These are phyloP conservation scores for Calidris pygmaea DNA, from an alignment of 2,113 vertebrate species.

Conservation along the genomic window DNA sequence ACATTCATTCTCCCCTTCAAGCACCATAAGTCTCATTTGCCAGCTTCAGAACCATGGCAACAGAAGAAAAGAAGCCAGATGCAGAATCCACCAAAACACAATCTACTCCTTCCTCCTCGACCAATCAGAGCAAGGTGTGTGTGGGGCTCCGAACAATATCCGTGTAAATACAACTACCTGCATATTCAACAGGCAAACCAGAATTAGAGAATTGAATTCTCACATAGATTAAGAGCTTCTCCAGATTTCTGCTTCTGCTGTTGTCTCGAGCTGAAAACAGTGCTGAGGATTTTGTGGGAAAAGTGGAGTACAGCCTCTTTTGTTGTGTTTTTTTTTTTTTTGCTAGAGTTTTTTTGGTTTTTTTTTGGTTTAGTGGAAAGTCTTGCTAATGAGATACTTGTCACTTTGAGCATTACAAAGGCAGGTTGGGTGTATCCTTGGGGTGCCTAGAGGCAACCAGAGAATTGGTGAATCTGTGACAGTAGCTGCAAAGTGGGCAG, in stretches of 20 bases:
- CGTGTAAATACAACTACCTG: not conserved
- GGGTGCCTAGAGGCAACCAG: not conserved
- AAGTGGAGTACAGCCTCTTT: not conserved
- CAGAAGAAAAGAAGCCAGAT: constrained; percentile 98
- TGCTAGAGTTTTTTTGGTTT: not conserved
- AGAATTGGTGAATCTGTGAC: not conserved
- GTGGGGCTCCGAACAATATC: not conserved
- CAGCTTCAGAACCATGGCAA: constrained; percentile 85
- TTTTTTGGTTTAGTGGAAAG: not conserved
- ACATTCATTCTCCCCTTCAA: constrained; percentile 18
- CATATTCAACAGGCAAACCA: not conserved
- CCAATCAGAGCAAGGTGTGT: constrained; percentile 94
- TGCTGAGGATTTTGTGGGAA: not conserved
- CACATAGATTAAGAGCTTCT: not conserved
- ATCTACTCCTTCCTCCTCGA: constrained; percentile 88
- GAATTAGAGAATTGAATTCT: not conserved
- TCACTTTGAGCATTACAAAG: not conserved
- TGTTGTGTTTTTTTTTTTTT: not conserved
- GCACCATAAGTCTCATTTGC: constrained; percentile 26
- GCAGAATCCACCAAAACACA: constrained; percentile 91
- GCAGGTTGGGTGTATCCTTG: not conserved
- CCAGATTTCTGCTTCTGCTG: not conserved
- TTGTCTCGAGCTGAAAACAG: accelerated
- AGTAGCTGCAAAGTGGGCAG: not conserved
- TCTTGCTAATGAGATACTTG: not conserved